These are phyloP conservation scores for Xestia c-nigrum DNA, from an alignment of 2,888 invertebrate species.

Conservation along the genomic window DNA sequence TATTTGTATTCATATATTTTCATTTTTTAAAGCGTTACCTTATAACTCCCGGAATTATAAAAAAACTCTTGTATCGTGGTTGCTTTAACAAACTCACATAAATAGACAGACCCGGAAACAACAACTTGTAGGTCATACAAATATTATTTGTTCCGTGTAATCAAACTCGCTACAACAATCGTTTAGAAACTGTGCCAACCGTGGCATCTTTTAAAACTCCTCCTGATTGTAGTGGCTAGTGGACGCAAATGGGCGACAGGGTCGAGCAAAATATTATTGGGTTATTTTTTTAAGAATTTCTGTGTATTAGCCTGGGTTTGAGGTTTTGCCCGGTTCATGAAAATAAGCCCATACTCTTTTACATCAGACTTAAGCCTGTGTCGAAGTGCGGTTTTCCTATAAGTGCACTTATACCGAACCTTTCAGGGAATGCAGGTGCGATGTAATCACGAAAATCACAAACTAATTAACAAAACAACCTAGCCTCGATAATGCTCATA, in stretches of 20 bases:
- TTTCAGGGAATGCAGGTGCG: not conserved
- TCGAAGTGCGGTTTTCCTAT: not conserved
- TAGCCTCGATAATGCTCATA: not conserved
- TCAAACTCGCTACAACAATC: no score
- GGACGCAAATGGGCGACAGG: not conserved
- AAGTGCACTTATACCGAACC: not conserved
- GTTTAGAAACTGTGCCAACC: no score
- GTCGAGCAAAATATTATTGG: not conserved
- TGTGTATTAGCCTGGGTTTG: not conserved
- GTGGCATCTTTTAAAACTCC: not conserved
- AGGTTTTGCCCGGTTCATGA: not conserved
- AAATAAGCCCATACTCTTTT: not conserved
- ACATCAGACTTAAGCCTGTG: not conserved
- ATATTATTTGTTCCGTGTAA: no score
- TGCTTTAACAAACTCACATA: no score
- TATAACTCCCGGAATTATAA: no score
- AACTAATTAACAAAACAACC: constrained; percentile 7
- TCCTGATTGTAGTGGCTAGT: not conserved
- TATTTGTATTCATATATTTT: not conserved
- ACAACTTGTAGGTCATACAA: no score
- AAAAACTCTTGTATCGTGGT: no score
- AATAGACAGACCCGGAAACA: no score
- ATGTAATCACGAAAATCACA: not conserved
- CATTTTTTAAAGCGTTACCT: no score
- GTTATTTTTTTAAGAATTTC: not conserved